phyloP scores from a whole-genome alignment of 2,797 vertebrate species.

The Lepidocolaptes lacrymiger region DNA sequence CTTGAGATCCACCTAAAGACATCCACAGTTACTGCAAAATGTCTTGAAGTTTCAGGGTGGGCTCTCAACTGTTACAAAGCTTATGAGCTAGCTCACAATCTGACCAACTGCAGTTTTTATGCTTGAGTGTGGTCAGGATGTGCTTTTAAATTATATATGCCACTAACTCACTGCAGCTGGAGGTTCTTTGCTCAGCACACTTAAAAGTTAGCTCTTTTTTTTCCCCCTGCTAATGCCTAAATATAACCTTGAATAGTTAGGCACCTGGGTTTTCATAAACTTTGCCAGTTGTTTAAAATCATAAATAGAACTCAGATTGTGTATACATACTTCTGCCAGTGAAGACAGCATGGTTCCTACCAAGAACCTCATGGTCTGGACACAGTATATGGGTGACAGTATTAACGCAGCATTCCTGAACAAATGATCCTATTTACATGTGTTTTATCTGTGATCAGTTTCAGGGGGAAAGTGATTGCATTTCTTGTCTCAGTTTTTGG shows the following conservation, averaged over 20 bases:
- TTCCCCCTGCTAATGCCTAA: neutral
- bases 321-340: neutral
- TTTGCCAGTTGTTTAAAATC: neutral
- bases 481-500: neutral
- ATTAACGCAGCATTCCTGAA: neutral
- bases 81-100: neutral
- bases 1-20: neutral
- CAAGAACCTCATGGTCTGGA: neutral
- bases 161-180: slow-evolving; percentile 1
- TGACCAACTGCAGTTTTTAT: neutral
- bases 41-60: neutral
- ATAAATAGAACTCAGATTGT: neutral
- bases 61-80: neutral
- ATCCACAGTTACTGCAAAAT: neutral
- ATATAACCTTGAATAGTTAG: neutral
- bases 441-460: neutral
- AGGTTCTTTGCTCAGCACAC: neutral
- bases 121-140: neutral
- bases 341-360: neutral
- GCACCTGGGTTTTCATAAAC: neutral
- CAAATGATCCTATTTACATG: neutral
- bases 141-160: neutral
- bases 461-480: neutral
- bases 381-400: neutral
- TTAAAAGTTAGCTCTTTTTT: neutral